Conservation (phyloP, 2,888 invertebrate species). For the Drosophila pseudotakahashii region DNA sequence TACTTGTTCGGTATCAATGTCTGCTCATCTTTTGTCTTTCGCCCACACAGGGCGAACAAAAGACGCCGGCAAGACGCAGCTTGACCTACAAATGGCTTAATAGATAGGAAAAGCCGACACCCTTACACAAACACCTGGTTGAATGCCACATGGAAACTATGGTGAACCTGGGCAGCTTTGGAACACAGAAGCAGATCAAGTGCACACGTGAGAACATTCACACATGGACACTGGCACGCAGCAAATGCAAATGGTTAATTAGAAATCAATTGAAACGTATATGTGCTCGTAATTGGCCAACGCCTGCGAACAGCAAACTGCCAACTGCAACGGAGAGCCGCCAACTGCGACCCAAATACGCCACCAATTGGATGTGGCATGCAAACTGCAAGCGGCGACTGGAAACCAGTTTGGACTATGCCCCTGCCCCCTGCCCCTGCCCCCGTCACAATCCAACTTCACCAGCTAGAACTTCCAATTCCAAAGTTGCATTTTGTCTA, state of each 20-base stretch:
- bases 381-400: conserved; percentile 53
- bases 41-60: conserved; percentile 23
- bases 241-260: conserved; percentile 59
- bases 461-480: neutral
- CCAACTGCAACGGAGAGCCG: too few species aligned
- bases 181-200: conserved; percentile 74
- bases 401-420: conserved; percentile 71
- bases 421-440: too few species aligned
- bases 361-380: conserved; percentile 57
- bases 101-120: conserved; percentile 11
- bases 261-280: conserved; percentile 73
- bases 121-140: conserved; percentile 8
- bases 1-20: conserved; percentile 1
- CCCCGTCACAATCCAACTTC: too few species aligned
- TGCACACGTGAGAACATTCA: conserved; percentile 44
- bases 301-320: conserved; percentile 39
- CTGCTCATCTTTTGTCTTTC: conserved; percentile 19
- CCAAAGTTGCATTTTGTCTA: neutral
- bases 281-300: conserved; percentile 42
- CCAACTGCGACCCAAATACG: conserved; percentile 67
- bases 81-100: conserved; percentile 62
- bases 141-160: conserved; percentile 1
- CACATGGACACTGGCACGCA: conserved; percentile 29
- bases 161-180: too few species aligned
- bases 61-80: conserved; percentile 49